These are phyloP conservation scores for Charina bottae DNA, from an alignment of 2,113 vertebrate species.

Conservation along the genomic window DNA sequence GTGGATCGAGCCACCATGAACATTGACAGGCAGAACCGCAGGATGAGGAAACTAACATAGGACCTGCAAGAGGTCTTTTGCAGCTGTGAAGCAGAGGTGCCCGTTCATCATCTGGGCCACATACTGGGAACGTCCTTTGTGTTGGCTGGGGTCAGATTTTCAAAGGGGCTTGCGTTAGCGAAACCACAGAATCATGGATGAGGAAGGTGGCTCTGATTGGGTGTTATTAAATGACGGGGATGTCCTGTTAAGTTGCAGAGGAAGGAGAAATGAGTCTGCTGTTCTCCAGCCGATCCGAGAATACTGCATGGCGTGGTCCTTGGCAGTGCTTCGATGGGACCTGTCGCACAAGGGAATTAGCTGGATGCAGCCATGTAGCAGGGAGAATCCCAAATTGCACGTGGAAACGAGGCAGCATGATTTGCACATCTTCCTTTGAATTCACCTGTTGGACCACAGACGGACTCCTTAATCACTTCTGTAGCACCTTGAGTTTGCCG, in stretches of 20 bases:
- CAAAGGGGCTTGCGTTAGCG: neutral
- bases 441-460: neutral
- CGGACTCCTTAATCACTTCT: neutral
- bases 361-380: accelerated
- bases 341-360: neutral
- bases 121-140: neutral
- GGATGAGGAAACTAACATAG: constrained; percentile 85
- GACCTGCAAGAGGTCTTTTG: accelerated
- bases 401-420: neutral
- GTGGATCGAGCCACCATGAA: constrained; percentile 80
- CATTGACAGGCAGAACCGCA: constrained; percentile 84
- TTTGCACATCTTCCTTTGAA: neutral
- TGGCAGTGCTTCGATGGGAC: neutral
- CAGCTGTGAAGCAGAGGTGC: neutral
- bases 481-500: neutral
- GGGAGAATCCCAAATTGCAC: neutral
- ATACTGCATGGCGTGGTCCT: accelerated
- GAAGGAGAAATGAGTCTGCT: accelerated
- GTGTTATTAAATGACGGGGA: too few species aligned
- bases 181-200: neutral
- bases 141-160: accelerated
- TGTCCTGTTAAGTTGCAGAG: too few species aligned
- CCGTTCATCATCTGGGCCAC: neutral
- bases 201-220: neutral
- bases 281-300: neutral